Percentiles rank a stretch among this genome's conserved stretches.
Conservation (phyloP, 2,888 invertebrate genomes). For the Chymomyza caudatula region DNA sequence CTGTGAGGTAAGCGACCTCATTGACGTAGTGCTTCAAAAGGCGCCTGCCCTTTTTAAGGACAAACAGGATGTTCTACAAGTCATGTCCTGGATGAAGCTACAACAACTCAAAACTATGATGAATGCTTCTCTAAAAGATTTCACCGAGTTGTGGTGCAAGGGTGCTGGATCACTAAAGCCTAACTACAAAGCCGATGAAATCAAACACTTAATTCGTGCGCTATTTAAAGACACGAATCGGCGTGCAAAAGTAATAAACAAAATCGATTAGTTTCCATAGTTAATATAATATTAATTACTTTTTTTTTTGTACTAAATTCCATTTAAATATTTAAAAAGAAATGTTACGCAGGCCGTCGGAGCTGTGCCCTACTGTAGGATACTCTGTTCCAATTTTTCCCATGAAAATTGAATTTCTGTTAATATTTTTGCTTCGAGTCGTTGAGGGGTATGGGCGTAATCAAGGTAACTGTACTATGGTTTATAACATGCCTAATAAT, state of each 20-base stretch:
- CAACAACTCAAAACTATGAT: slow-evolving; percentile 89
- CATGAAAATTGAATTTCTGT: too few relatives aligned
- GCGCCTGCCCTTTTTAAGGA: slow-evolving; percentile 87
- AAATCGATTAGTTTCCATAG: slow-evolving; percentile 63
- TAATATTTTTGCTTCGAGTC: too few relatives aligned
- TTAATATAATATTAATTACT: not conserved
- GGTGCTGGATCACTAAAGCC: slow-evolving; percentile 91
- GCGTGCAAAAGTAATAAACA: slow-evolving; percentile 82
- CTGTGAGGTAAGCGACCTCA: slow-evolving; percentile 87
- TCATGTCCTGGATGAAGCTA: slow-evolving; percentile 87
- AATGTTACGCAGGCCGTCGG: too few relatives aligned
- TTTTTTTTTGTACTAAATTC: not conserved
- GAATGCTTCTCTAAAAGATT: slow-evolving; percentile 88
- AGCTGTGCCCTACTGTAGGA: too few relatives aligned
- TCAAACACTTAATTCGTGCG: slow-evolving; percentile 91
- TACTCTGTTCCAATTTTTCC: too few relatives aligned
- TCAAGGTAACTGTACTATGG: too few relatives aligned
- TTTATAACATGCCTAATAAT: too few relatives aligned
- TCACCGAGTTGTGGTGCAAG: slow-evolving; percentile 92
- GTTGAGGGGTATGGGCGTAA: too few relatives aligned
- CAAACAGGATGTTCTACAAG: slow-evolving; percentile 82
- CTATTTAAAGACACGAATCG: slow-evolving; percentile 96
- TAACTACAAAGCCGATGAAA: slow-evolving; percentile 88
- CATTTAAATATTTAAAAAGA: not conserved
- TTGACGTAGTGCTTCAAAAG: slow-evolving; percentile 84